Conservation (phyloP, 1,140 invertebrate genomes). For the Trichomalopsis sarcophagae region DNA sequence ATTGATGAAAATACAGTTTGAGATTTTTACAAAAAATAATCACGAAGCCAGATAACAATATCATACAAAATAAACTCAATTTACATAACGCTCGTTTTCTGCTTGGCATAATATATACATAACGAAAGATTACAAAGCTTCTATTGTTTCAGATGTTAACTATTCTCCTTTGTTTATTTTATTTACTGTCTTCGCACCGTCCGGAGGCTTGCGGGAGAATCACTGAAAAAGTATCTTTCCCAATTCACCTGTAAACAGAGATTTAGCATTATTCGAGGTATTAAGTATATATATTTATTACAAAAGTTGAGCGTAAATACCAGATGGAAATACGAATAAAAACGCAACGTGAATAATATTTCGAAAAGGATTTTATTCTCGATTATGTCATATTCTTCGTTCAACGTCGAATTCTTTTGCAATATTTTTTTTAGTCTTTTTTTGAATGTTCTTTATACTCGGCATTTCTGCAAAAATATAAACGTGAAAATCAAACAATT, state of each 20-base stretch:
- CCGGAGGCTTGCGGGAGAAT: too few species aligned
- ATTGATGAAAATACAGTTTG: too few species aligned
- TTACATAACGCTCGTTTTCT: background rate
- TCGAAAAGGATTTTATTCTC: constrained; percentile 42
- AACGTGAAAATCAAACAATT: constrained; percentile 49
- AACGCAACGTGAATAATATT: constrained; percentile 1
- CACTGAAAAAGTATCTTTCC: too few species aligned
- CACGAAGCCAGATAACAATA: background rate
- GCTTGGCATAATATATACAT: background rate
- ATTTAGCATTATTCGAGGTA: background rate
- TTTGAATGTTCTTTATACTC: constrained; percentile 30
- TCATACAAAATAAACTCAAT: background rate
- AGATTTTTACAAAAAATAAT: too few species aligned
- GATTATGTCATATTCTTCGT: constrained; percentile 26
- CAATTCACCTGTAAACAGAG: background rate
- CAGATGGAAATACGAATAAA: constrained; percentile 9
- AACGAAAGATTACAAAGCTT: background rate
- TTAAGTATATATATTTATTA: background rate
- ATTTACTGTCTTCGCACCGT: background rate
- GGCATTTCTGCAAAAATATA: constrained; percentile 52
- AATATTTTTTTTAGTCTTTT: constrained; percentile 24
- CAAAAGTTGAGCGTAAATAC: background rate
- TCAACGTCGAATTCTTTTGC: constrained; percentile 15
- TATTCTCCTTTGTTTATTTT: background rate
- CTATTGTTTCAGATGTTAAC: background rate